A percentile compares a stretch with the other conserved stretches of the same genome.
Evolutionary conservation across 2,797 vertebrate species (phyloP).

Genomic region (Aplochiton taeniatus): DNA sequence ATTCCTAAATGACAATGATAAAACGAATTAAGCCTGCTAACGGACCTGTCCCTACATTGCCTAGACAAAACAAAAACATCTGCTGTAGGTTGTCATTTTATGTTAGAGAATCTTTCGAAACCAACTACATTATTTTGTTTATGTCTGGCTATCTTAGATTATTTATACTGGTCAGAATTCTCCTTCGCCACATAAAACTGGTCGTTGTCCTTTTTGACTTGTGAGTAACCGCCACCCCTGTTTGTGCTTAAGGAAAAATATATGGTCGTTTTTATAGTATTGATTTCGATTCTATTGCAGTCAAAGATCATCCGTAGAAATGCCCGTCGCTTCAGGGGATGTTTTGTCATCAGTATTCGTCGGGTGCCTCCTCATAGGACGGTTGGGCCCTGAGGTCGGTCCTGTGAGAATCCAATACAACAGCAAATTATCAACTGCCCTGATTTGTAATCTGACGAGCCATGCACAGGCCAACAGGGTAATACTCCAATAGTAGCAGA

Average conservation of each 20-base stretch:
- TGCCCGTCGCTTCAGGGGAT: slow-evolving; percentile 2
- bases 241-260: neutral
- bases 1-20: neutral
- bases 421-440: slow-evolving; percentile 38
- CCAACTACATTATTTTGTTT: too few relatives aligned
- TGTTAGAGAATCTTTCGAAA: too few relatives aligned
- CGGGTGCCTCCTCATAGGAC: slow-evolving; percentile 14
- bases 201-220: neutral
- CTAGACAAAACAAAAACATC: too few relatives aligned
- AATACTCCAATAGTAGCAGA: slow-evolving; percentile 11
- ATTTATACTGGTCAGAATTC: neutral
- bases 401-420: slow-evolving; percentile 35
- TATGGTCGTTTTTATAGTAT: slow-evolving; percentile 17
- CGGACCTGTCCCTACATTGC: neutral
- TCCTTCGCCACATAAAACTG: neutral
- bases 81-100: too few relatives aligned
- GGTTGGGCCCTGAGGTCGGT: slow-evolving; percentile 23
- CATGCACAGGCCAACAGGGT: slow-evolving; percentile 23
- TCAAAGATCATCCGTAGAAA: slow-evolving; percentile 16
- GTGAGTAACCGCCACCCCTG: neutral
- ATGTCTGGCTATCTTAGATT: neutral
- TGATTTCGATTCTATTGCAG: slow-evolving; percentile 24
- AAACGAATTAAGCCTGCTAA: neutral
- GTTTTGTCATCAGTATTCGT: slow-evolving; percentile 43
- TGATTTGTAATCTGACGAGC: slow-evolving; percentile 44